Evolutionary conservation across 37 sponge, comb jelly and placozoan species (phyloP), one percentile per base, ranked within the genome.

Genomic region (Oscarella lobularis): DNA sequence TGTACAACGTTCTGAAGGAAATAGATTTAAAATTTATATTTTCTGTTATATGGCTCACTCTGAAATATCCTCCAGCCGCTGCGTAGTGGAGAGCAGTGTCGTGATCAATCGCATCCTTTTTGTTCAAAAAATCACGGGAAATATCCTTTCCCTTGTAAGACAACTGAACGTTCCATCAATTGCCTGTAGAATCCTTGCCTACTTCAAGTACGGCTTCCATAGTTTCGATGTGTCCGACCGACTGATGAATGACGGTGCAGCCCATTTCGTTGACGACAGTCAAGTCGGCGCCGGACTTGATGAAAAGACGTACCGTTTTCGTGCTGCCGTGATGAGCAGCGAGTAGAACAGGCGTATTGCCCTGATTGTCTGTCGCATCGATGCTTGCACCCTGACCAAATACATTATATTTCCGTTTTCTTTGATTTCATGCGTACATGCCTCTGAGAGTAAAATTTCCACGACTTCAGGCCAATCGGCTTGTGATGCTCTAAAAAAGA

Each of bases 1-100:
- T 48, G 60, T 27, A 48, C 60, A 48, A 48, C 60, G 20, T 48
- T 48, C 60, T 48, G 60, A 48, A 48, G n/a, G n/a, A n/a, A n/a
- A n/a, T 48, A n/a, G n/a, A n/a, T n/a, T n/a, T n/a, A n/a, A n/a
- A n/a, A n/a, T n/a, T n/a, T n/a, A n/a, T n/a, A 48, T 27, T 27
- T 27, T 27, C 60, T 27, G 60, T n/a, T n/a, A n/a, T n/a, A n/a
- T n/a, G n/a, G n/a, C n/a, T 20, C 60, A 48, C 60, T 20, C 20
- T 9, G 20, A 27, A 48, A 20, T 48, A 48, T 48, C 60, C 60
- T 48, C 60, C 60, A 27, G 20, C 9, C 60, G 60, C 60, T 27
- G 60, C 60, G 20, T 48, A 48, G 20, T 48, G 60, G 60, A 48
- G 60, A 48, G 60, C 60, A 27, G 60, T 48, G 60, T 48, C 20